phyloP scores from a whole-genome alignment of 2,797 vertebrate species.

The Gymnocypris eckloni region DNA sequence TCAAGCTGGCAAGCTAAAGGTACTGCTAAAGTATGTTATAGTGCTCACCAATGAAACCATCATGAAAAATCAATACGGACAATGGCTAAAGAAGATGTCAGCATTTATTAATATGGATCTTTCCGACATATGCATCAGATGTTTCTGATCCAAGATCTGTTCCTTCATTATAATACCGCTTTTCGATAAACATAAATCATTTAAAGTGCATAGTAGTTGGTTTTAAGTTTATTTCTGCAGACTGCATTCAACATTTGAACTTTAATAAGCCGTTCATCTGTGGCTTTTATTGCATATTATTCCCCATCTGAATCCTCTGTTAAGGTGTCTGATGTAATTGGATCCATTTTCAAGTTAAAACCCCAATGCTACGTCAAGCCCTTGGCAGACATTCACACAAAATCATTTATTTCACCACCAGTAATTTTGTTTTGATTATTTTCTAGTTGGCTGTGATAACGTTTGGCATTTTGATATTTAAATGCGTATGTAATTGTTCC shows the following conservation, averaged over 20 bases:
- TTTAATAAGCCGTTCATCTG: neutral
- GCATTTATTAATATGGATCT: conserved; percentile 72
- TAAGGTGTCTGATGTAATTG: conserved; percentile 34
- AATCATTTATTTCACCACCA: conserved; percentile 40
- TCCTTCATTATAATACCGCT: conserved; percentile 60
- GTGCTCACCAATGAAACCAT: conserved; percentile 76
- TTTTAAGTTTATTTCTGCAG: conserved; percentile 59
- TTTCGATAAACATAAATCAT: conserved; percentile 65
- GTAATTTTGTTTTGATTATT: conserved; percentile 39
- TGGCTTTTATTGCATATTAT: conserved; percentile 38
- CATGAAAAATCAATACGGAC: conserved; percentile 77
- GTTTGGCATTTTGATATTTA: conserved; percentile 53
- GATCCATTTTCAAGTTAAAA: conserved; percentile 27
- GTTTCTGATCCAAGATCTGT: conserved; percentile 68
- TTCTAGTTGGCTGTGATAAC: conserved; percentile 44
- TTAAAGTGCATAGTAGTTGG: conserved; percentile 57
- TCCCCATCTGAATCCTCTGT: neutral
- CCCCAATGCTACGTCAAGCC: conserved; percentile 6
- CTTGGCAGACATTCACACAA: conserved; percentile 39
- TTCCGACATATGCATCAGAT: conserved; percentile 65
- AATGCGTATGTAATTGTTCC: conserved; percentile 52
- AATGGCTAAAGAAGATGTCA: conserved; percentile 68
- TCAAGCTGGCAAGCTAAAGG: conserved; percentile 62
- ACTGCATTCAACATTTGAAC: conserved; percentile 1
- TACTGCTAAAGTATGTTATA: conserved; percentile 67